These are phyloP conservation scores for Trachythela sp. DNA, from an alignment of 64 coral and sea anemone species.

Conservation along the genomic window DNA sequence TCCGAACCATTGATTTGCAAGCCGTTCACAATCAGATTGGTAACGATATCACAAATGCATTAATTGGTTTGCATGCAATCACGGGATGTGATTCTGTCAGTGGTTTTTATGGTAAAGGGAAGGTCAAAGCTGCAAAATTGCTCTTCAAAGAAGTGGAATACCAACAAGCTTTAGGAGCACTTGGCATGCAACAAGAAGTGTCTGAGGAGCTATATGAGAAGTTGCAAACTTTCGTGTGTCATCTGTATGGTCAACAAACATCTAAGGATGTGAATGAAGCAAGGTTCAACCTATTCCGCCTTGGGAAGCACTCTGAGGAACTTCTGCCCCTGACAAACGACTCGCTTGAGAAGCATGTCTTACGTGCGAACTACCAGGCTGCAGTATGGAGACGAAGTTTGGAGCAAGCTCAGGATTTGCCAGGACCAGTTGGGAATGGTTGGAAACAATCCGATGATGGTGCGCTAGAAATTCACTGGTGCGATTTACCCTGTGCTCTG, in stretches of 20 bases:
- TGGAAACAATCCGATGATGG: not conserved
- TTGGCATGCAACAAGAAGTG: not conserved
- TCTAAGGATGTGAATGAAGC: not conserved
- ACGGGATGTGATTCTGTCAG: conserved; percentile 2
- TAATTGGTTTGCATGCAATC: conserved; percentile 15
- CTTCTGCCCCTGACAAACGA: not conserved
- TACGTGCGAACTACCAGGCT: conserved; percentile 15
- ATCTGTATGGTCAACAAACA: not conserved
- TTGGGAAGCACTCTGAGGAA: conserved; percentile 6
- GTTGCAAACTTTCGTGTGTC: not conserved
- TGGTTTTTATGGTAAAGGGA: conserved; percentile 13
- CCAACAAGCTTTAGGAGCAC: not conserved
- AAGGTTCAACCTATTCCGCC: not conserved
- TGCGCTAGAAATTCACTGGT: not conserved
- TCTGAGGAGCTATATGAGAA: not conserved
- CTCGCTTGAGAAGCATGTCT: not conserved
- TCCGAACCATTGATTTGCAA: not conserved
- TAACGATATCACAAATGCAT: not conserved
- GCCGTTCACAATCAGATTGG: not conserved
- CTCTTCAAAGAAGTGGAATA: not conserved
- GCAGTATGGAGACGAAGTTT: conserved; percentile 24
- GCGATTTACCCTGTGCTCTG: not conserved
- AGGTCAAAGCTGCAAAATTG: conserved; percentile 15
- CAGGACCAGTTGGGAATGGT: not conserved
- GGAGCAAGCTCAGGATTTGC: not conserved